A percentile compares a stretch with the other conserved stretches of the same genome.
These are phyloP conservation scores for Hyposoter didymator DNA, from an alignment of 2,888 invertebrate genomes.

Conservation along the genomic window DNA sequence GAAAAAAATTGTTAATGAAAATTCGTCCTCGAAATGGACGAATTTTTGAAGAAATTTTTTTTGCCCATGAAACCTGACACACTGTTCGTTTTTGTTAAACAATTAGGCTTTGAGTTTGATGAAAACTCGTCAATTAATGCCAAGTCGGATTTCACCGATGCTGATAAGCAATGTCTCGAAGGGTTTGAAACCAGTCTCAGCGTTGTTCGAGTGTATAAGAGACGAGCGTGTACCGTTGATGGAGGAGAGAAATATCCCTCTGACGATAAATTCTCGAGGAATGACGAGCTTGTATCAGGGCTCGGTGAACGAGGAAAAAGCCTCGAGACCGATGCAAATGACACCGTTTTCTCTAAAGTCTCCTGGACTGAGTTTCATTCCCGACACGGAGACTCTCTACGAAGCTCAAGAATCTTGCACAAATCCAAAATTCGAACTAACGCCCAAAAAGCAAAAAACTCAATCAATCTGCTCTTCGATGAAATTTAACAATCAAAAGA, in stretches of 20 bases:
- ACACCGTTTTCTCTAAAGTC: slow-evolving; percentile 34
- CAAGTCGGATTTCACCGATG: slow-evolving; percentile 74
- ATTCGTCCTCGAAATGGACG: no score
- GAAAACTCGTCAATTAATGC: slow-evolving; percentile 77
- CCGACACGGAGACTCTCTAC: slow-evolving; percentile 33
- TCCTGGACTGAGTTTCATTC: slow-evolving; percentile 38
- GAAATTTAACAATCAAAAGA: slow-evolving; percentile 59
- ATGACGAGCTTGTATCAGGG: slow-evolving; percentile 39
- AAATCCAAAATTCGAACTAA: slow-evolving; percentile 33
- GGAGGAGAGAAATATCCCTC: slow-evolving; percentile 32
- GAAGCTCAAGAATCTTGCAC: slow-evolving; percentile 29
- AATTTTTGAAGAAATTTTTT: background rate
- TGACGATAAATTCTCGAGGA: slow-evolving; percentile 16
- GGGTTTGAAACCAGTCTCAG: slow-evolving; percentile 75
- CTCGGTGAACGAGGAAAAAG: slow-evolving; percentile 4
- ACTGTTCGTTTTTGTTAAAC: background rate
- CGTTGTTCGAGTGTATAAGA: slow-evolving; percentile 72
- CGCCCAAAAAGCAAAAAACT: slow-evolving; percentile 48
- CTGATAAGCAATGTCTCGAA: slow-evolving; percentile 79
- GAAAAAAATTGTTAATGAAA: no score
- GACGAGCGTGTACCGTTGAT: slow-evolving; percentile 15
- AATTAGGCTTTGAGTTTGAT: slow-evolving; percentile 79
- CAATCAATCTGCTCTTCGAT: slow-evolving; percentile 49
- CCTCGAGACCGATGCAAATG: slow-evolving; percentile 28
- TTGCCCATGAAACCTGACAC: background rate